A percentile compares a stretch with the other conserved stretches of the same genome.
Evolutionary conservation across 2,888 invertebrate species (phyloP).

Genomic region (Philereme vetulata): DNA sequence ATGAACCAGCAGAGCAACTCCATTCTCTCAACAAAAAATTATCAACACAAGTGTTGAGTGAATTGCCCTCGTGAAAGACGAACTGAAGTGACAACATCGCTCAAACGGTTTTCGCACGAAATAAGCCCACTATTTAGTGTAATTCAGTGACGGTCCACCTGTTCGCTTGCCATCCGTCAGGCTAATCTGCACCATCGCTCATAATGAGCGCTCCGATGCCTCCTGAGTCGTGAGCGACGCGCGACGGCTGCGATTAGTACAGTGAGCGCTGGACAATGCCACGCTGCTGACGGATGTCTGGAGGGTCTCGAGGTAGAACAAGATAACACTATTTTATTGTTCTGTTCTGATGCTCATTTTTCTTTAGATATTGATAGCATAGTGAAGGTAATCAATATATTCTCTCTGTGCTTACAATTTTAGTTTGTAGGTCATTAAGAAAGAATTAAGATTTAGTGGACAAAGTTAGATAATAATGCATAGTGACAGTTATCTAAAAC

Average conservation of each 20-base stretch:
- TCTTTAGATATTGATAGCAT: too few species aligned
- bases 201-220: conserved; percentile 6
- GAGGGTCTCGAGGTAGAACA: conserved; percentile 4
- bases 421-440: too few species aligned
- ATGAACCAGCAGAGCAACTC: too few species aligned
- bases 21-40: background rate
- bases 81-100: background rate
- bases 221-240: background rate
- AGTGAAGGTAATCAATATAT: too few species aligned
- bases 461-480: too few species aligned
- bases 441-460: too few species aligned
- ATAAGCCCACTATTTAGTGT: background rate
- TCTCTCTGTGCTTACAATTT: too few species aligned
- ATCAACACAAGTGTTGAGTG: background rate
- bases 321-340: background rate
- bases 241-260: conserved; percentile 7
- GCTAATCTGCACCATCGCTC: conserved; percentile 30
- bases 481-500: too few species aligned
- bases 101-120: background rate
- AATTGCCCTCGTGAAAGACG: background rate
- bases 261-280: conserved; percentile 4
- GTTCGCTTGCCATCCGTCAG: conserved; percentile 21
- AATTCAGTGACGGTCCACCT: background rate
- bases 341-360: too few species aligned
- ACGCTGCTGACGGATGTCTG: background rate